Conservation (phyloP, 1,140 invertebrate species). For the Dreissena polymorpha region DNA sequence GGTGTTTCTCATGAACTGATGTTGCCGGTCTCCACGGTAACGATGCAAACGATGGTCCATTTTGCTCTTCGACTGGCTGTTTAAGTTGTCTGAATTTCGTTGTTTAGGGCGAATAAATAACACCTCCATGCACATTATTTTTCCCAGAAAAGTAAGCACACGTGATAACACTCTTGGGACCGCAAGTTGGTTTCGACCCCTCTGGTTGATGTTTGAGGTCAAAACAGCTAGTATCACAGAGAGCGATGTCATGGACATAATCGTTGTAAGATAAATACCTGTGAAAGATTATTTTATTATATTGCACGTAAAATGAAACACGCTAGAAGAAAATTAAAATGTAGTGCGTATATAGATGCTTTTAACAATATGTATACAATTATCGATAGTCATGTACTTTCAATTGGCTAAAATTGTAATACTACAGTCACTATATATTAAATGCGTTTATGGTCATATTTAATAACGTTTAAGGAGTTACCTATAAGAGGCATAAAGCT, state of each 20-base stretch:
- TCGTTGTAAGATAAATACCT: slow-evolving; percentile 78
- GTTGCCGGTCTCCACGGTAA: background rate
- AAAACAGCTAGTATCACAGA: slow-evolving; percentile 78
- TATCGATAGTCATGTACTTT: too few species aligned
- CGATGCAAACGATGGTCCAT: too few species aligned
- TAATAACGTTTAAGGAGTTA: slow-evolving; percentile 44
- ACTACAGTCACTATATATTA: too few species aligned
- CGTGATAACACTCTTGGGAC: slow-evolving; percentile 66
- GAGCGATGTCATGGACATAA: slow-evolving; percentile 78
- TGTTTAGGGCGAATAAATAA: slow-evolving; percentile 55
- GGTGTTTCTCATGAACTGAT: slow-evolving; percentile 22
- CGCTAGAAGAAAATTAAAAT: too few species aligned
- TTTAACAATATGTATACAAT: too few species aligned
- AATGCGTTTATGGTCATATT: too few species aligned
- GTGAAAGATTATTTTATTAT: slow-evolving; percentile 43
- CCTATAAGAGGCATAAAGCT: slow-evolving; percentile 75
- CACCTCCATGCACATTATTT: slow-evolving; percentile 61
- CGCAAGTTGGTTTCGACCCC: slow-evolving; percentile 57
- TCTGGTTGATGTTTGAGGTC: slow-evolving; percentile 72
- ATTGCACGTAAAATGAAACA: too few species aligned
- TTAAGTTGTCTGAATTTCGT: background rate
- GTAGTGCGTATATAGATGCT: too few species aligned
- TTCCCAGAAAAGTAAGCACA: slow-evolving; percentile 52
- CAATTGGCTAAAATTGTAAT: too few species aligned
- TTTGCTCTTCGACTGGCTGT: background rate